phyloP scores from a whole-genome alignment of 2,113 vertebrate species.

The Cinclus cinclus region DNA sequence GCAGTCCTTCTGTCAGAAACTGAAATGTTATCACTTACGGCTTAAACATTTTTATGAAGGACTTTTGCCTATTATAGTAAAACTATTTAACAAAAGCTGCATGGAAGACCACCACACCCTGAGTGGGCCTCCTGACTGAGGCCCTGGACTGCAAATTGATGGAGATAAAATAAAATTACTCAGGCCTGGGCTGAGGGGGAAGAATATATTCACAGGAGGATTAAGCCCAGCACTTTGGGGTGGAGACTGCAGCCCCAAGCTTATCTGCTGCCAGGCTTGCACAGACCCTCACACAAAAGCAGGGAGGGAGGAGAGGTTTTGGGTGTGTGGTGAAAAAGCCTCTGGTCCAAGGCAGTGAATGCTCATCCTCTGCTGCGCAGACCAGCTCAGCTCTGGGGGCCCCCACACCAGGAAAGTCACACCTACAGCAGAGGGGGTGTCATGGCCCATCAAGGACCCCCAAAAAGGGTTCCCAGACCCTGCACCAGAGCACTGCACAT shows the following conservation, averaged over 20 bases:
- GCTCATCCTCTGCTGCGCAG: background rate
- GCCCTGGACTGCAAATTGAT: background rate
- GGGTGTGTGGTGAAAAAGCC: background rate
- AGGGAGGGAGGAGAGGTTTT: background rate
- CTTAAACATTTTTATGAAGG: background rate
- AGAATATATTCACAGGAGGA: background rate
- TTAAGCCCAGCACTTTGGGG: background rate
- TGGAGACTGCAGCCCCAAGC: background rate
- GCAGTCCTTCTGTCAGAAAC: background rate
- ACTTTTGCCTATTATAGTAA: background rate
- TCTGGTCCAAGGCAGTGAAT: background rate
- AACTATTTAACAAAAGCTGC: background rate
- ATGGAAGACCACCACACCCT: background rate
- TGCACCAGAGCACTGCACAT: too few species aligned
- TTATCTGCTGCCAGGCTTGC: fast-evolving
- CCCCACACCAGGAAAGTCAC: background rate
- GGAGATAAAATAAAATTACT: background rate
- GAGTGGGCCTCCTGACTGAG: background rate
- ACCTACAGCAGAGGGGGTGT: too few species aligned
- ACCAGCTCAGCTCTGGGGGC: background rate
- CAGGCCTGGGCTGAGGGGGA: background rate
- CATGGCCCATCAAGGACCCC: too few species aligned
- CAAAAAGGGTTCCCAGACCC: too few species aligned
- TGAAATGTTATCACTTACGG: background rate
- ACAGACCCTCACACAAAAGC: background rate